Evolutionary conservation across 35 echinoderm and acorn worm genomes (phyloP).

Genomic region (Diadema setosum): DNA sequence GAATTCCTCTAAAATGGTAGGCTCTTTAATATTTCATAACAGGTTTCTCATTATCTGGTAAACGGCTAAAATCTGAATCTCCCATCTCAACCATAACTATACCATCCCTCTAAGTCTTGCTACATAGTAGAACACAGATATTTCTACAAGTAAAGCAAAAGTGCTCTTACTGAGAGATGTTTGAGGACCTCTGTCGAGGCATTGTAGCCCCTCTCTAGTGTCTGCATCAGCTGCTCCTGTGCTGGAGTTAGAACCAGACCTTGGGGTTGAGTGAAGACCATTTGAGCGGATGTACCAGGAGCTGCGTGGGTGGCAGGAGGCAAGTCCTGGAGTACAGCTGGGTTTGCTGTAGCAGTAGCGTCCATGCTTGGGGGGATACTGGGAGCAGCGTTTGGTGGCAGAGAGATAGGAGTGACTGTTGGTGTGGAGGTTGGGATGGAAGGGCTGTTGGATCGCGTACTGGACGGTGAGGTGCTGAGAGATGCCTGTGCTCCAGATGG

Average conservation of each 20-base stretch:
- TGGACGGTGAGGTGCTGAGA: background rate
- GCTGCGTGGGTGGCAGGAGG: too few species aligned
- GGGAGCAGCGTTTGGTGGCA: background rate
- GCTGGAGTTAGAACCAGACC: slow-evolving; percentile 3
- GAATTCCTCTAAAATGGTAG: too few species aligned
- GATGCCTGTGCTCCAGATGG: background rate
- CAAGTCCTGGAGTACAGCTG: background rate
- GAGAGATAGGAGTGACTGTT: background rate
- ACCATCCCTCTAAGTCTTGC: too few species aligned
- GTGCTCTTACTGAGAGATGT: slow-evolving; percentile 74
- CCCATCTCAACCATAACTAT: too few species aligned
- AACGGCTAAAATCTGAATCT: too few species aligned
- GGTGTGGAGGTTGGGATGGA: background rate
- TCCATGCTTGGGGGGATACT: background rate
- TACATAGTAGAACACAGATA: too few species aligned
- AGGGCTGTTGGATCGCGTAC: background rate
- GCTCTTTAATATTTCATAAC: too few species aligned
- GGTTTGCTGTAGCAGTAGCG: background rate
- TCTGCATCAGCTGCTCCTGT: slow-evolving; percentile 56
- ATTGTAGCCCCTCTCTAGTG: slow-evolving; percentile 81
- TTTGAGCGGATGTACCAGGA: background rate
- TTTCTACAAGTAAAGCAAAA: too few species aligned
- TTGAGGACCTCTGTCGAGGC: slow-evolving; percentile 83
- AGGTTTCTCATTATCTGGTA: too few species aligned
- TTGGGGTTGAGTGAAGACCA: background rate